Evolutionary conservation across 2,888 invertebrate species (phyloP).

Genomic region (Orchestes rusci): DNA sequence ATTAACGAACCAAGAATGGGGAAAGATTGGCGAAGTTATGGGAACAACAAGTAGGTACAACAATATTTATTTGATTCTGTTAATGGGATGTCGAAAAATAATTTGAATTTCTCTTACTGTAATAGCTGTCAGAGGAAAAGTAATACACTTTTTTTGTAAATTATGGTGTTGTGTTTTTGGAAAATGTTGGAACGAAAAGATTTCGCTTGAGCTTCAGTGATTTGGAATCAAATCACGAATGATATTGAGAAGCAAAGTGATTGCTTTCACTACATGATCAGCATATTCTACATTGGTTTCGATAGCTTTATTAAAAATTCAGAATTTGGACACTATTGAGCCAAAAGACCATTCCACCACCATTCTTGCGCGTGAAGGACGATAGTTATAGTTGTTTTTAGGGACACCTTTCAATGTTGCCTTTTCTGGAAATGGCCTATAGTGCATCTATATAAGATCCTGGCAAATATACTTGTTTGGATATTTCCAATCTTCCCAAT

Average conservation of each 20-base stretch:
- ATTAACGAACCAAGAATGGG: background rate
- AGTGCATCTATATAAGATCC: conserved; percentile 8
- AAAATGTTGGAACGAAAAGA: background rate
- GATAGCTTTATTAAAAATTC: conserved; percentile 20
- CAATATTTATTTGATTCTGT: background rate
- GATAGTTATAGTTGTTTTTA: conserved; percentile 11
- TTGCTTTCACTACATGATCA: conserved; percentile 19
- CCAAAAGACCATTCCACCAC: conserved; percentile 31
- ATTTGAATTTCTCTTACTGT: background rate
- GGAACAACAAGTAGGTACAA: background rate
- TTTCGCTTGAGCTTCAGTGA: background rate
- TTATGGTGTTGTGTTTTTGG: background rate
- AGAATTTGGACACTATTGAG: conserved; percentile 15
- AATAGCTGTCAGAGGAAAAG: background rate
- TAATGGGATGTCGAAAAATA: too few species aligned
- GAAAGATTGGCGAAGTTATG: background rate
- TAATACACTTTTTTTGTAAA: background rate
- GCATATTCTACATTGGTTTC: conserved; percentile 20
- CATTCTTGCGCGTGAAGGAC: conserved; percentile 26
- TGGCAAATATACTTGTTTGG: conserved; percentile 1
- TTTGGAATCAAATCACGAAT: conserved; percentile 11
- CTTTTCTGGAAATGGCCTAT: conserved; percentile 16
- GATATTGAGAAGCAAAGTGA: conserved; percentile 18
- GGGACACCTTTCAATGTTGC: conserved; percentile 15
- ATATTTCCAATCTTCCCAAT: background rate